Evolutionary conservation across 2,797 vertebrate genomes (phyloP).

Genomic region (Ispidina picta): DNA sequence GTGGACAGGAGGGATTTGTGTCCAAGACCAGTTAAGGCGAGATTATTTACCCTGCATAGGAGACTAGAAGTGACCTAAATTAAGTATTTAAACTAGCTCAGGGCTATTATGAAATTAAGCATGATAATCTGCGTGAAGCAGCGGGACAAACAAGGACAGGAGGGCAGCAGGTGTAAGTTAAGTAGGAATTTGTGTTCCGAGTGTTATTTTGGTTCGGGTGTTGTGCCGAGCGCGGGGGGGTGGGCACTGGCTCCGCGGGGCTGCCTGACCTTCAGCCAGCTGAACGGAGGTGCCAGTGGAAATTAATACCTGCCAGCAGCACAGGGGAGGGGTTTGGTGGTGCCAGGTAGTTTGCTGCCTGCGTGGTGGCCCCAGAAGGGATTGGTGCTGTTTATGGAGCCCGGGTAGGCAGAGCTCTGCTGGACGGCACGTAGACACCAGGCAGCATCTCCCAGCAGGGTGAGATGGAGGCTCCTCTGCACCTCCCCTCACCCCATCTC

Average conservation of each 20-base stretch:
- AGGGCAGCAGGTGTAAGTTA: constrained; percentile 59
- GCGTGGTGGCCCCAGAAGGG: neutral
- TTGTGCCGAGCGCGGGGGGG: neutral
- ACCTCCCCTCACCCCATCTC: neutral
- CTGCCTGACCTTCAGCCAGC: neutral
- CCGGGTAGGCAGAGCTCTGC: neutral
- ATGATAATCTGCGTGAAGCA: constrained; percentile 60
- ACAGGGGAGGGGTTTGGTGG: neutral
- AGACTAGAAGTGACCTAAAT: constrained; percentile 72
- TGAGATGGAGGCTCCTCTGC: neutral
- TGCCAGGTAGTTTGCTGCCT: neutral
- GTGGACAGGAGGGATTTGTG: constrained; percentile 55
- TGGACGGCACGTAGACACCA: rapidly evolving
- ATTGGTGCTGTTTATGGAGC: neutral
- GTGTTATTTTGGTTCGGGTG: neutral
- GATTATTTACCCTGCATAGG: constrained; percentile 61
- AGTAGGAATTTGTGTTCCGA: constrained; percentile 27
- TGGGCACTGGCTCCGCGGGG: rapidly evolving
- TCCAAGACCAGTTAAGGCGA: constrained; percentile 59
- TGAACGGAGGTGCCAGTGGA: neutral
- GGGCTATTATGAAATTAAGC: constrained; percentile 73
- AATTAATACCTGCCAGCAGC: rapidly evolving
- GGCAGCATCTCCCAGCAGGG: neutral
- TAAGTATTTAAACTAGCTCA: constrained; percentile 75
- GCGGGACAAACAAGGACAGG: constrained; percentile 64